Base-by-base conservation (phyloP, 2,797 vertebrate genomes). In the Molossus molossus region DNA sequence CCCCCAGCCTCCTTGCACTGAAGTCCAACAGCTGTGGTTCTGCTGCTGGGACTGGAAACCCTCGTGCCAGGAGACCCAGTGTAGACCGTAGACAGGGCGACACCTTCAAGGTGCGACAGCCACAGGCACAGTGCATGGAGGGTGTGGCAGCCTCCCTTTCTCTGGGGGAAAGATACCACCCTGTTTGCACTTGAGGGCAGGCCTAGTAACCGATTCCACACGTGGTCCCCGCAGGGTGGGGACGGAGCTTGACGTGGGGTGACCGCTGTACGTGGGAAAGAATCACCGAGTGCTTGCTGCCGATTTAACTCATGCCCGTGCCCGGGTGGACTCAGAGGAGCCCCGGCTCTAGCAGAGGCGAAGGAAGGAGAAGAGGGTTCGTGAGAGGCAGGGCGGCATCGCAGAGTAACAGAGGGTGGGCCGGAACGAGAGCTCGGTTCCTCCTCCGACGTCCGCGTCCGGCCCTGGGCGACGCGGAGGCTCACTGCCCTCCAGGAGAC, bases 111-210 rank as follows among this genome's bases (percentile, higher is more conserved):
- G 7, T 5, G 1, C 17, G 8, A 9, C 1, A 7, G 29, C 45
- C 13, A 1, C 0, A 72, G 9, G 9, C 17, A 9, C 21, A 8
- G 17, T 0, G 3, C 27, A 4, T 1, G 13, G 37, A n/a, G 25
- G 58, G 37, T 17, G 13, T 27, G 4, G 48, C 15, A 62, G 23
- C 33, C 9, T 27, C 45, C 33, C 21, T 69, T 40, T 9, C 40
- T 21, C 5, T 18, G 23, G 40, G 13, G 25, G 6, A 33, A 15
- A 55, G n/a, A 29, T 8, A 33, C 27, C 23, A 3, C 55, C 37
- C 27, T 55, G 5, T 15, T 4, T 1, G 6, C 15, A 20, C 1
- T 2, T 10, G 33, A 29, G 55, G 21, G 15, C 13, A n/a, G 18
- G 20, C 1, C 0, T 17, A 10, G 5, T 8, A 25, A 14, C 11